A percentile compares a stretch with the other conserved stretches of the same genome.
phyloP scores from a whole-genome alignment of 2,113 vertebrate genomes.

The Cephalopholis sonnerati region DNA sequence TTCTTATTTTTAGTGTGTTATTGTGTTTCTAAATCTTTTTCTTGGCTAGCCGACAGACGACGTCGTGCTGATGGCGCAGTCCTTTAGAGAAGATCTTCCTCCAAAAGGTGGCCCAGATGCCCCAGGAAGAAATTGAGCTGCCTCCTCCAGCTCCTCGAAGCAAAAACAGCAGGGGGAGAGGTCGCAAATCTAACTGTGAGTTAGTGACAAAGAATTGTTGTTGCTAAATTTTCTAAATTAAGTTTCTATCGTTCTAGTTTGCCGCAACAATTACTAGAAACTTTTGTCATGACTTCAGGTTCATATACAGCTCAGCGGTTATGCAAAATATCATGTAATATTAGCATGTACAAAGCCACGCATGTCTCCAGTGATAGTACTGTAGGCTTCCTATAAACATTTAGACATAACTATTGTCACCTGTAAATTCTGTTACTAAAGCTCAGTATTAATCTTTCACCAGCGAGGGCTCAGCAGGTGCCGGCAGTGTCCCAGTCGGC shows the following conservation, averaged over 20 bases:
- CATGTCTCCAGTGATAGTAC: not conserved
- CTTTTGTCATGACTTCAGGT: not conserved
- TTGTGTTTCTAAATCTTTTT: not conserved
- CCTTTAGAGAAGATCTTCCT: slow-evolving; percentile 94
- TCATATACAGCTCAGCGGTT: not conserved
- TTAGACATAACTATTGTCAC: not conserved
- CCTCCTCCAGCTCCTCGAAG: slow-evolving; percentile 88
- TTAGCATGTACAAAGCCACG: not conserved
- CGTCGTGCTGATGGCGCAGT: slow-evolving; percentile 97
- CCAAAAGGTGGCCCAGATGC: slow-evolving; percentile 96
- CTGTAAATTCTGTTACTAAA: not conserved
- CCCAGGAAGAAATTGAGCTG: slow-evolving; percentile 92
- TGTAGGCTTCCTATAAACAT: not conserved
- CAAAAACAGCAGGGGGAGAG: slow-evolving; percentile 89
- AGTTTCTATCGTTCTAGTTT: not conserved
- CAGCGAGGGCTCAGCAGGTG: slow-evolving; percentile 89
- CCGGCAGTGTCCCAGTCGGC: slow-evolving; percentile 91
- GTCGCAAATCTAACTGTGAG: slow-evolving; percentile 85
- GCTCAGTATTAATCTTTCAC: slow-evolving; percentile 35
- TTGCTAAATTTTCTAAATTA: not conserved
- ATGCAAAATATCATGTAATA: not conserved
- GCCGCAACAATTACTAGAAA: not conserved
- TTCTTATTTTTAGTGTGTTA: not conserved
- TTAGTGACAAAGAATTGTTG: not conserved
- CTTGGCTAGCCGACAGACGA: slow-evolving; percentile 90